Conservation (phyloP, 2,113 vertebrate species). For the Leptosomus discolor region DNA sequence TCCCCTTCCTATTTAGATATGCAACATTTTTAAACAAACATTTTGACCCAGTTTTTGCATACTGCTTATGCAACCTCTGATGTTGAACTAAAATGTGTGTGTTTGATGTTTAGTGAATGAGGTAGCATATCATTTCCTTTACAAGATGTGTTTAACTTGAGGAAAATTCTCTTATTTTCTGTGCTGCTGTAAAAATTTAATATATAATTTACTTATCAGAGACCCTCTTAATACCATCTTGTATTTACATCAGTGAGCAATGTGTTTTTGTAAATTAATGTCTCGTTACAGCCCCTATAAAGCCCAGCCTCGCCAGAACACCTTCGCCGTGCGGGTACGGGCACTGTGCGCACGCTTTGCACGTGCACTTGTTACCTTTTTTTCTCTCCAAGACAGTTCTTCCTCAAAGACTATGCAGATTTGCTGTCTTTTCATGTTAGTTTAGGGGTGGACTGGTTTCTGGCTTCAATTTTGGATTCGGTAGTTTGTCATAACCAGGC, state of each 20-base stretch:
- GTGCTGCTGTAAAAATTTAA: neutral
- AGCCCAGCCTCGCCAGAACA: neutral
- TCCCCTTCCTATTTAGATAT: slow-evolving; percentile 7
- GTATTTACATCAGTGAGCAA: neutral
- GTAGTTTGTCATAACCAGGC: neutral
- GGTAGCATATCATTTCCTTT: neutral
- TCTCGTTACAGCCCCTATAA: neutral
- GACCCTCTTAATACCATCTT: neutral
- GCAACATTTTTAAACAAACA: neutral
- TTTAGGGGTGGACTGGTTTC: neutral
- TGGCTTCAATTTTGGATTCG: neutral
- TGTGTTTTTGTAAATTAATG: neutral
- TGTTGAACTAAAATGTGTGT: neutral
- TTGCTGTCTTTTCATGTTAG: neutral
- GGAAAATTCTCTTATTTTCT: neutral
- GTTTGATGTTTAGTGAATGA: slow-evolving; percentile 1
- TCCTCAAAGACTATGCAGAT: neutral
- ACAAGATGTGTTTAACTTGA: neutral
- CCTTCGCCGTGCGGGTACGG: neutral
- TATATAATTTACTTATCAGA: neutral
- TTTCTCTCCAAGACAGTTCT: neutral
- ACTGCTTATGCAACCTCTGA: neutral
- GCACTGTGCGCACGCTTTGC: neutral
- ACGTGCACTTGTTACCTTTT: neutral
- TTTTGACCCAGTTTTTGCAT: slow-evolving; percentile 41